phyloP scores from a whole-genome alignment of 2,888 invertebrate genomes.

The Colletes collaris region DNA sequence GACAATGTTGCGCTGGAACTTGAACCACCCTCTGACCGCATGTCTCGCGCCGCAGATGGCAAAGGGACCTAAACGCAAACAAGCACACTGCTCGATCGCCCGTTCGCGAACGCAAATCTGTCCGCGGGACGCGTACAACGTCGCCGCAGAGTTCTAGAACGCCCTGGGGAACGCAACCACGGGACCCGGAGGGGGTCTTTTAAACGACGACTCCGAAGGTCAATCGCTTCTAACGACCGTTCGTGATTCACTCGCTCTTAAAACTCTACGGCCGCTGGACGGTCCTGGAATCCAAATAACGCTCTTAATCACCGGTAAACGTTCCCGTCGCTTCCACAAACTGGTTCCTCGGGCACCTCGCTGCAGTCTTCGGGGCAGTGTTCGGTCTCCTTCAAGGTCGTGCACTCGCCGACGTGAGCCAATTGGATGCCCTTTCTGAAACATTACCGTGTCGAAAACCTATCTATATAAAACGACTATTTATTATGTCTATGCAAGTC shows the following conservation, averaged over 20 bases:
- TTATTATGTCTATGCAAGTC: too few relatives aligned
- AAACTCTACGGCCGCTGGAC: conserved; percentile 41
- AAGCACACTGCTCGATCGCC: not conserved
- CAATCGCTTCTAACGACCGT: conserved; percentile 7
- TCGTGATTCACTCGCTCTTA: conserved; percentile 39
- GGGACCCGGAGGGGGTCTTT: too few relatives aligned
- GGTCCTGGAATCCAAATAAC: conserved; percentile 65
- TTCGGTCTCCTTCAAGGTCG: conserved; percentile 87
- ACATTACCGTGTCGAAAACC: conserved; percentile 51
- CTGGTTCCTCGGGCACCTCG: conserved; percentile 87
- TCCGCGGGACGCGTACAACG: too few relatives aligned
- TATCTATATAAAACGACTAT: too few relatives aligned
- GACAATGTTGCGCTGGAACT: conserved; percentile 92
- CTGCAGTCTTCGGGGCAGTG: conserved; percentile 87
- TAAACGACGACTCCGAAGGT: not conserved
- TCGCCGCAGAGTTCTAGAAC: too few relatives aligned
- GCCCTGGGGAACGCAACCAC: too few relatives aligned
- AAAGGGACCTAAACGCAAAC: conserved; percentile 87
- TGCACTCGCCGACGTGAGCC: conserved; percentile 95
- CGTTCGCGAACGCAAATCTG: too few relatives aligned
- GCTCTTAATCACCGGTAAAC: conserved; percentile 88
- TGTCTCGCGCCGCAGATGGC: conserved; percentile 91
- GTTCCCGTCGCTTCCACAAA: conserved; percentile 95
- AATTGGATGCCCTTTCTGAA: conserved; percentile 92
- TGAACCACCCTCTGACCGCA: conserved; percentile 94